Evolutionary conservation across 2,113 vertebrate species (phyloP).

Genomic region (Thunnus thynnus): DNA sequence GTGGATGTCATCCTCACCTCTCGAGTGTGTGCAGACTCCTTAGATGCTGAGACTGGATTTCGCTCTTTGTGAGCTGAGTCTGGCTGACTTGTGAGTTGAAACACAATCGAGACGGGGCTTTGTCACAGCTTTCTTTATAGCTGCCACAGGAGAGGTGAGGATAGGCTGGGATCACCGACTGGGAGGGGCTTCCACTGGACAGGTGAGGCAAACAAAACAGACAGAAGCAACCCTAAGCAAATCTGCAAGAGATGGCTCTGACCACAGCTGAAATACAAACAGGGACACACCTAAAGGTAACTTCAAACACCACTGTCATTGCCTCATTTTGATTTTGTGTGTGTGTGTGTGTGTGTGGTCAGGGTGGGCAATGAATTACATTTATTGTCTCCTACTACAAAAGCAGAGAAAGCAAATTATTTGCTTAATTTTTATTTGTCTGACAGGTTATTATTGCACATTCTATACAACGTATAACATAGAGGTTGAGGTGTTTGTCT

Average conservation of each 20-base stretch:
- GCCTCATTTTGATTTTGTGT: not conserved
- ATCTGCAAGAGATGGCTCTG: slow-evolving; percentile 25
- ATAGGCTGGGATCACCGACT: slow-evolving; percentile 17
- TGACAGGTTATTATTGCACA: not conserved
- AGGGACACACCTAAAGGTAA: slow-evolving; percentile 61
- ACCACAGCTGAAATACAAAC: slow-evolving; percentile 68
- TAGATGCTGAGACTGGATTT: not conserved
- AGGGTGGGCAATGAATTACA: slow-evolving; percentile 37
- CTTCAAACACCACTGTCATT: not conserved
- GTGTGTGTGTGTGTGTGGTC: not conserved
- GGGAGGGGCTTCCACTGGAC: slow-evolving; percentile 50
- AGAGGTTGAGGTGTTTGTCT: not conserved
- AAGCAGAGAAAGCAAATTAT: not conserved
- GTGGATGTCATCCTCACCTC: slow-evolving; percentile 76
- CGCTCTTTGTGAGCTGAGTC: slow-evolving; percentile 6
- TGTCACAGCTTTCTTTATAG: slow-evolving; percentile 46
- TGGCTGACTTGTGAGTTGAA: not conserved
- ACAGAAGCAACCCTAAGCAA: slow-evolving; percentile 58
- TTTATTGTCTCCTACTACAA: slow-evolving; percentile 38
- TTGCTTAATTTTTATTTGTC: not conserved
- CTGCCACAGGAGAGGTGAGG: not conserved
- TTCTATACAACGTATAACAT: not conserved
- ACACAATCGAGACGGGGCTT: not conserved
- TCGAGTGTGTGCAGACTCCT: not conserved
- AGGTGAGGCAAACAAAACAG: slow-evolving; percentile 61